These are phyloP conservation scores for Herminia tarsipennalis DNA, from an alignment of 2,888 invertebrate genomes.

Conservation along the genomic window DNA sequence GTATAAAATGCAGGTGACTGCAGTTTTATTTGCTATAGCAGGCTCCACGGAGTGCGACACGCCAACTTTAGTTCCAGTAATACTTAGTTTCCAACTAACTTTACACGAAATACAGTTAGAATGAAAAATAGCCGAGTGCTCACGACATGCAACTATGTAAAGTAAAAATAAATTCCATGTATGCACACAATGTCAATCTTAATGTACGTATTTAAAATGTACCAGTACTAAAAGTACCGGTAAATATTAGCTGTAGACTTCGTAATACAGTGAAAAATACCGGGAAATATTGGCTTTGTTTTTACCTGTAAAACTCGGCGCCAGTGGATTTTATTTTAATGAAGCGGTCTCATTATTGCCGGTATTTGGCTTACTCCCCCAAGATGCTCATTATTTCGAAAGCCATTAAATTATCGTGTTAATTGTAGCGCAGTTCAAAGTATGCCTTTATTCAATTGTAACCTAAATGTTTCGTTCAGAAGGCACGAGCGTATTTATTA, in stretches of 20 bases:
- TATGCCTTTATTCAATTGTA: no score
- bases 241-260: no score
- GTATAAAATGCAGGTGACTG: constrained; percentile 1
- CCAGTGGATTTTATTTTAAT: constrained; percentile 5
- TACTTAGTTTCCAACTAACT: constrained; percentile 22
- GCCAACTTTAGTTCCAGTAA: constrained; percentile 15
- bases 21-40: constrained; percentile 11
- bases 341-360: constrained; percentile 12
- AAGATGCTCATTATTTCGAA: no score
- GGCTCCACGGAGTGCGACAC: constrained; percentile 11
- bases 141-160: constrained; percentile 22
- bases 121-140: constrained; percentile 24
- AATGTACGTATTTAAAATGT: no score
- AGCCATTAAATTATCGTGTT: no score
- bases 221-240: no score
- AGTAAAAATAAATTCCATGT: constrained; percentile 18
- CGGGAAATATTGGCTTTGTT: no score
- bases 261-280: no score
- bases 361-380: constrained; percentile 10
- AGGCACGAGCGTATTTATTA: no score
- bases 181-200: constrained; percentile 11
- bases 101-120: constrained; percentile 14
- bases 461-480: no score
- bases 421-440: no score
- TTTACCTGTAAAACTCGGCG: background rate